phyloP scores from a whole-genome alignment of 1,140 invertebrate genomes.

The Heliconius hermathena region DNA sequence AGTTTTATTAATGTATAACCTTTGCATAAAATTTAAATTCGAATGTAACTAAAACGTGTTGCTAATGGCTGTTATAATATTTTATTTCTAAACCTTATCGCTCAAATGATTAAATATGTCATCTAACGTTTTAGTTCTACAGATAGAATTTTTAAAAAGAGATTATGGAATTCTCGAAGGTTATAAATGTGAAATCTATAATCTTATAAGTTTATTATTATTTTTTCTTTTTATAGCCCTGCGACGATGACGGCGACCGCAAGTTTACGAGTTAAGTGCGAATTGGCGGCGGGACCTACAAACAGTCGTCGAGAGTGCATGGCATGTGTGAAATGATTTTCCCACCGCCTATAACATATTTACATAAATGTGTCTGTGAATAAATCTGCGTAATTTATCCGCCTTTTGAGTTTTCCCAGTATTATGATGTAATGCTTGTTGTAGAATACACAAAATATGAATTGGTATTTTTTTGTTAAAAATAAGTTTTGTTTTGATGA shows the following conservation, averaged over 20 bases:
- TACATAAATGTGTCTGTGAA: slow-evolving; percentile 32
- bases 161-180: background rate
- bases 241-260: slow-evolving; percentile 43
- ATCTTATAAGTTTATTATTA: slow-evolving; percentile 17
- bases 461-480: background rate
- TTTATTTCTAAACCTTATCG: background rate
- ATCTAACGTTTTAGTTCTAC: background rate
- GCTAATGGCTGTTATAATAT: background rate
- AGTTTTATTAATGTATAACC: no score
- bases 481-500: background rate
- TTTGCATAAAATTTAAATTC: background rate
- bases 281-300: slow-evolving; percentile 59
- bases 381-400: slow-evolving; percentile 22
- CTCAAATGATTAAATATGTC: background rate
- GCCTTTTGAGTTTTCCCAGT: slow-evolving; percentile 7
- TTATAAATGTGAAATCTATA: slow-evolving; percentile 14
- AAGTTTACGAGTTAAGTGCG: slow-evolving; percentile 60
- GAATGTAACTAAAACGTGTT: background rate
- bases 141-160: background rate
- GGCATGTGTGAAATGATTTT: slow-evolving; percentile 36
- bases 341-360: slow-evolving; percentile 34
- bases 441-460: background rate
- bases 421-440: slow-evolving; percentile 3
- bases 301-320: slow-evolving; percentile 31
- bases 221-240: background rate